These are phyloP conservation scores for Desmophyllum pertusum DNA, from an alignment of 92 coral and sea anemone species.

Conservation along the genomic window DNA sequence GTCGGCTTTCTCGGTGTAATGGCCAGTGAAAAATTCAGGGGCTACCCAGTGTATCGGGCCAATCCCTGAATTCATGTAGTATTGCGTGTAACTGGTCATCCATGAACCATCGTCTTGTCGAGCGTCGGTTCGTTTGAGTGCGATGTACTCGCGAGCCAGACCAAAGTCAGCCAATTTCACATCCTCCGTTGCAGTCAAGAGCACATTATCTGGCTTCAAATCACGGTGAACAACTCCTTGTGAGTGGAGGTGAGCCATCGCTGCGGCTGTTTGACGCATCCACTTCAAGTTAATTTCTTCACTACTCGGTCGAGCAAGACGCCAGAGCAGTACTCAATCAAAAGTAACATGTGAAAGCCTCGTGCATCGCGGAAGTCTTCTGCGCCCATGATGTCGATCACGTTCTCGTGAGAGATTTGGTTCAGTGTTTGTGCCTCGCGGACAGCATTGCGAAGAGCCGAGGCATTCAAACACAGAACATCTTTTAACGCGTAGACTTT, in stretches of 20 bases:
- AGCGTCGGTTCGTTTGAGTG: conserved; percentile 35
- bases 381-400: too few species aligned
- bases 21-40: conserved; percentile 62
- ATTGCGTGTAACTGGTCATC: conserved; percentile 19
- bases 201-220: conserved; percentile 71
- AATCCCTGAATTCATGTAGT: conserved; percentile 45
- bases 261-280: conserved; percentile 70
- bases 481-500: too few species aligned
- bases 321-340: too few species aligned
- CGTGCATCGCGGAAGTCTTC: too few species aligned
- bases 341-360: too few species aligned
- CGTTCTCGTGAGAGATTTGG: too few species aligned
- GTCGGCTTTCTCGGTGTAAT: conserved; percentile 70
- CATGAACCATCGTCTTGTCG: conserved; percentile 17
- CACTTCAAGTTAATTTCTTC: conserved; percentile 51
- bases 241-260: conserved; percentile 44
- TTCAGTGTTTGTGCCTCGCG: too few species aligned
- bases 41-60: conserved; percentile 72
- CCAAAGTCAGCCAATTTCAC: conserved; percentile 86
- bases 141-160: conserved; percentile 48
- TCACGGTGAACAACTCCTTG: conserved; percentile 64
- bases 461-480: too few species aligned
- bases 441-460: too few species aligned
- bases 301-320: conserved; percentile 50
- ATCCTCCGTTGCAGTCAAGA: conserved; percentile 53